Base-by-base conservation (phyloP, 2,888 invertebrate species). In the Oscheius onirici region DNA sequence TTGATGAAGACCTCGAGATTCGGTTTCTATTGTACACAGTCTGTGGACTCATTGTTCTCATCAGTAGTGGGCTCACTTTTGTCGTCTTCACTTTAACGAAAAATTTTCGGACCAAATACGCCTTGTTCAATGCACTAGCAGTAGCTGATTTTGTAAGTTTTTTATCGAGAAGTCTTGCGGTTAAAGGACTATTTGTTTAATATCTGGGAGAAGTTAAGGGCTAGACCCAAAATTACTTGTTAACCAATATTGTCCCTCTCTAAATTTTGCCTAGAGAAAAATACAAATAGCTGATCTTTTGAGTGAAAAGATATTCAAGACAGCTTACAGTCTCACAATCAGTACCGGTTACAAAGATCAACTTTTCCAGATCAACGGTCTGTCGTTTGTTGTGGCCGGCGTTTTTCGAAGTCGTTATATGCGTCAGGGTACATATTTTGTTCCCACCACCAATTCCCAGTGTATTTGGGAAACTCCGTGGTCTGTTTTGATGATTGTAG, bases 401-500 rank as follows among this genome's bases (percentile, higher is more conserved):
- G 54, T 69, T 11, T 77, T 71, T 20, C 43, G 79, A 44, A 57
- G 71, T 22, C 44, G 61, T 22, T 72, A 72, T 17, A 22, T 79
- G 15, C 43, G 60, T 5, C 20, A 61, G 3, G 68, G 72, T 17
- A 34, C 68, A 15, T 78, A 72, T 34, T 73, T 72, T 46, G 40
- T 58, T 10, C 55, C 72, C 11, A 77, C 67, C 15, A 71, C 69
- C 13, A 75, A 71, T 49, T 66, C 49, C 10, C 66, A 76, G 34
- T 80, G 80, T 58, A 69, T 80, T 61, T 75, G 73, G 34, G 52
- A 52, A 24, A 75, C 70, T 20, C 55, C 74, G 3, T 80, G 80
- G 80, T 76, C 80, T 28, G 44, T 76, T 2, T 73, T 80, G n/a
- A 67, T 80, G n/a, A 51, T 80, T 2, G 60, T 78, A 44, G 76